A percentile compares a stretch with the other conserved stretches of the same genome.
phyloP scores from a whole-genome alignment of 2,888 invertebrate species.

The Cepaea hortensis region DNA sequence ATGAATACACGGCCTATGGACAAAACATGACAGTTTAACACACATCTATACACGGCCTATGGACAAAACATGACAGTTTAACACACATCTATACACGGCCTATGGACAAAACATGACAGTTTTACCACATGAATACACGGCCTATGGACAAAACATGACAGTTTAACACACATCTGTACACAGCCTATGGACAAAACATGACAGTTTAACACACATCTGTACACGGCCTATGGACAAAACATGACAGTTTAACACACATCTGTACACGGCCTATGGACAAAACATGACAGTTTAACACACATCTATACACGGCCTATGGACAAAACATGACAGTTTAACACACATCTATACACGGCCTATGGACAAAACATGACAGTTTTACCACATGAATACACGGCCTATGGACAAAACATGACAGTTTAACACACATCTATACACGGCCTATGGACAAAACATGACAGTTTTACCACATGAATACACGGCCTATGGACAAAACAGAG shows the following conservation, averaged over 20 bases:
- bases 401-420: not conserved
- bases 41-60: not conserved
- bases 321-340: too few relatives aligned
- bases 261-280: not conserved
- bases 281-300: not conserved
- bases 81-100: too few relatives aligned
- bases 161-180: not conserved
- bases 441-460: not conserved
- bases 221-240: not conserved
- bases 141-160: not conserved
- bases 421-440: not conserved
- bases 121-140: not conserved
- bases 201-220: too few relatives aligned
- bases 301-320: not conserved
- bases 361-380: not conserved
- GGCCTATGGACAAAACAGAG: too few relatives aligned
- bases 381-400: not conserved
- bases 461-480: too few relatives aligned
- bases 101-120: not conserved
- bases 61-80: too few relatives aligned
- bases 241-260: not conserved
- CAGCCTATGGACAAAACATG: not conserved
- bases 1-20: not conserved
- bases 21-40: not conserved
- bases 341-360: too few relatives aligned